Base-by-base conservation (phyloP, 1,140 invertebrate species). In the Ladona fulva region DNA sequence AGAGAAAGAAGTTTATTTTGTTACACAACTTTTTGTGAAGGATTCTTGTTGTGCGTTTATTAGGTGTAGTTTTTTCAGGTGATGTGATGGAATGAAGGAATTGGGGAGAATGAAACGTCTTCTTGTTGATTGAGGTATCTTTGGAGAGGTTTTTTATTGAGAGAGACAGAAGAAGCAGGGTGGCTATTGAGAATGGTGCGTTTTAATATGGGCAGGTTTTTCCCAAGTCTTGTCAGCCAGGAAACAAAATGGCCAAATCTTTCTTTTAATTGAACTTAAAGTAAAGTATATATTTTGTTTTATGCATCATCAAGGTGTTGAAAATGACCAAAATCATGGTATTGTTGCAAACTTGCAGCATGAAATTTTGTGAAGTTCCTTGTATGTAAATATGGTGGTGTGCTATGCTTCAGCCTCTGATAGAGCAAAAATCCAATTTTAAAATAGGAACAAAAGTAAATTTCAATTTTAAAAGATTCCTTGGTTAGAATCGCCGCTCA, bases 1-100 rank as follows among this genome's bases (percentile, higher is more conserved):
- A 66, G 52, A 66, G 52, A 66, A 66, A 66, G 52, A 66, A 66
- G 52, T 66, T 66, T 66, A 66, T 66, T 66, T 66, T 66, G 52
- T 66, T 66, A 66, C 52, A 66, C 52, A 66, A 66, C 52, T 66
- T 66, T 66, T 66, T 66, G 52, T 66, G 52, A 66, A 22, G 52
- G 52, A 66, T 66, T 66, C 52, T 66, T 66, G 52, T 66, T 66
- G 52, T 66, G 52, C n/a, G 52, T 66, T 66, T 22, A 16, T 66
- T 66, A 66, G 52, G n/a, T 19, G 52, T 66, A 66, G 52, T 66
- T 66, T 66, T 66, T 66, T 66, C 52, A 66, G 52, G 52, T 66
- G 52, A 22, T 19, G 14, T 16, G 14, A 66, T 5, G 52, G 52
- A 22, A 19, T 66, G 14, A 19, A 19, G 14, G 52, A 66, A 66